Conservation (phyloP, 1,140 invertebrate species). For the Pogonomyrmex barbatus region DNA sequence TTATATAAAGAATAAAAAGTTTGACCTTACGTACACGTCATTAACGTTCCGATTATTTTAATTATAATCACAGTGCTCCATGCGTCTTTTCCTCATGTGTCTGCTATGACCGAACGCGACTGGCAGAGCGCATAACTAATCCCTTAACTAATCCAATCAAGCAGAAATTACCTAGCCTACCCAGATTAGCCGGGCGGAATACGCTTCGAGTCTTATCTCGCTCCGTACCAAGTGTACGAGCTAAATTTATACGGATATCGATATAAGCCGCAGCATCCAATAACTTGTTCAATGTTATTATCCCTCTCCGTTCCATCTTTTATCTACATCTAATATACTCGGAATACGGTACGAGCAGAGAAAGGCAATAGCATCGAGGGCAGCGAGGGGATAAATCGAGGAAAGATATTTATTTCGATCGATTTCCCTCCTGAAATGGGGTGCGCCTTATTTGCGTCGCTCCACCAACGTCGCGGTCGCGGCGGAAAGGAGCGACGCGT, state of each 20-base stretch:
- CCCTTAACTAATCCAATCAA: background rate
- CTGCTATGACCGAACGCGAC: background rate
- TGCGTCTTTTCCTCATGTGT: background rate
- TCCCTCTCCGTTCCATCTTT: slow-evolving; percentile 17
- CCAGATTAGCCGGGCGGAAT: background rate
- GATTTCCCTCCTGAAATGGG: slow-evolving; percentile 2
- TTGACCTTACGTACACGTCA: background rate
- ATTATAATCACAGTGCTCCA: background rate
- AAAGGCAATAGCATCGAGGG: slow-evolving; percentile 34
- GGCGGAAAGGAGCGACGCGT: slow-evolving; percentile 66
- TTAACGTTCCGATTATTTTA: slow-evolving; percentile 26
- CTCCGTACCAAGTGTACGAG: background rate
- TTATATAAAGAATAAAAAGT: slow-evolving; percentile 33
- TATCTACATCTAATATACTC: slow-evolving; percentile 49
- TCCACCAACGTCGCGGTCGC: slow-evolving; percentile 57
- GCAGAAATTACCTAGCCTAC: background rate
- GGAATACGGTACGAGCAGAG: slow-evolving; percentile 5
- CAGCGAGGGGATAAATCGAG: slow-evolving; percentile 43
- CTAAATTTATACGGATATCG: slow-evolving; percentile 45
- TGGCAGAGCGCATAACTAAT: background rate
- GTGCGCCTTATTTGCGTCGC: slow-evolving; percentile 67
- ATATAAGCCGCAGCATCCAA: slow-evolving; percentile 19
- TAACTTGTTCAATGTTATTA: slow-evolving; percentile 36
- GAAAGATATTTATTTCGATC: slow-evolving; percentile 48
- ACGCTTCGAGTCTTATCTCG: background rate